Conservation (phyloP, 2,888 invertebrate genomes). For the Limenitis camilla region DNA sequence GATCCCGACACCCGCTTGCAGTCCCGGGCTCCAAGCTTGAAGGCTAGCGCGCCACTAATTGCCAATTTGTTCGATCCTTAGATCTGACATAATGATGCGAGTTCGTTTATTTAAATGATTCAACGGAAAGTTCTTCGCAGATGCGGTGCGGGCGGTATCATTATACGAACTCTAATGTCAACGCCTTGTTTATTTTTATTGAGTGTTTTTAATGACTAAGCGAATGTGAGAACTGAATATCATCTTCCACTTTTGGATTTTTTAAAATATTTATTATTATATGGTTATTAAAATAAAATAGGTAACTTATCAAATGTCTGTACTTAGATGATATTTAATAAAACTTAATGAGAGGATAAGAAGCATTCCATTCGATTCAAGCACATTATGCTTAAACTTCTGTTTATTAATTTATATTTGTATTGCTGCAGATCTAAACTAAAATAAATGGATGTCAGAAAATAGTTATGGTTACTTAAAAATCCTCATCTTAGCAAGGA, state of each 20-base stretch:
- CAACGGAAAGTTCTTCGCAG: constrained; percentile 65
- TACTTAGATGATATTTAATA: too few species aligned
- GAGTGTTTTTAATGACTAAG: constrained; percentile 11
- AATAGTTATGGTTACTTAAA: too few species aligned
- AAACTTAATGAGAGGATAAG: too few species aligned
- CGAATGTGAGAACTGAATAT: neutral
- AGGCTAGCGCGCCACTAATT: constrained; percentile 61
- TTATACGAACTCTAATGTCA: constrained; percentile 21
- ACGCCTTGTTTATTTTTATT: constrained; percentile 27
- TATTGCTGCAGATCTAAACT: too few species aligned
- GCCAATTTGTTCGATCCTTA: constrained; percentile 74
- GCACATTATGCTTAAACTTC: too few species aligned
- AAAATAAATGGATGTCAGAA: too few species aligned
- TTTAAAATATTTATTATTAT: neutral
- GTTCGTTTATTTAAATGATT: constrained; percentile 74
- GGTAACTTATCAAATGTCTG: too few species aligned
- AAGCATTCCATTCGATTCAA: too few species aligned
- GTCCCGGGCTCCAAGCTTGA: constrained; percentile 39
- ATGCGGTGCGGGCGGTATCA: too few species aligned
- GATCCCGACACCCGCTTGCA: constrained; percentile 30
- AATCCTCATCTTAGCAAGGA: too few species aligned
- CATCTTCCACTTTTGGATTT: neutral
- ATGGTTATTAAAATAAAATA: too few species aligned
- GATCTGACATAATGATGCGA: constrained; percentile 72
- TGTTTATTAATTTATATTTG: too few species aligned